Conservation (phyloP, 2,888 invertebrate species). For the Sthenelais limicola region DNA sequence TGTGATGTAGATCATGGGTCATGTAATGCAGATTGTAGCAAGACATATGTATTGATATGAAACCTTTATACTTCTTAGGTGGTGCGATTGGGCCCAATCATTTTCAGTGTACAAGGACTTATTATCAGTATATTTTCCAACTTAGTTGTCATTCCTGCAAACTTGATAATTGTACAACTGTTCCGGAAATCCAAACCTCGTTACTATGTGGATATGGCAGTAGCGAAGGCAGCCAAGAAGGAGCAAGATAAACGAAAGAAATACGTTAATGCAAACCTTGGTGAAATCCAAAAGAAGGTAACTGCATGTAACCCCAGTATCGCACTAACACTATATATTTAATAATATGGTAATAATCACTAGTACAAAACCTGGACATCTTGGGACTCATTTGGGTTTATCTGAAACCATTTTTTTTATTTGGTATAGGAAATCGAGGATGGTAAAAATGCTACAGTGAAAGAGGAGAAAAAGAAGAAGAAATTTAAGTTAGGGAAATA, state of each 20-base stretch:
- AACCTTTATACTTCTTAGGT: slow-evolving; percentile 41
- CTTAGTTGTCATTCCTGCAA: slow-evolving; percentile 67
- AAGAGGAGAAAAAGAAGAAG: slow-evolving; percentile 18
- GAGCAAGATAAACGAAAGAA: slow-evolving; percentile 3
- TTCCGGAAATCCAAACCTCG: slow-evolving; percentile 67
- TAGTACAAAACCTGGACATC: too few relatives aligned
- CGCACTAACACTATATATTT: too few relatives aligned
- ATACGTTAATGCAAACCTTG: neutral
- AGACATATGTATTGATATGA: neutral
- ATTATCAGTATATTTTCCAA: slow-evolving; percentile 30
- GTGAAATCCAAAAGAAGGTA: neutral
- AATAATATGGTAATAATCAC: too few relatives aligned
- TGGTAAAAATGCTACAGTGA: neutral
- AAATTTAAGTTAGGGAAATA: slow-evolving; percentile 3
- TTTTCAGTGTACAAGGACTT: slow-evolving; percentile 29
- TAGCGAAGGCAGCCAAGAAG: neutral
- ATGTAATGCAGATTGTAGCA: neutral
- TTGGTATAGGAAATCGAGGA: slow-evolving; percentile 1
- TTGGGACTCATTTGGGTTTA: neutral
- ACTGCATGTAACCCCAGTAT: too few relatives aligned
- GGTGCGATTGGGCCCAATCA: slow-evolving; percentile 37
- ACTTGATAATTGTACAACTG: slow-evolving; percentile 66
- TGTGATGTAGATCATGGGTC: too few relatives aligned
- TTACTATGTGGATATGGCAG: slow-evolving; percentile 47
- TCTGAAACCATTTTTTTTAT: neutral